Percentiles rank a stretch among this genome's conserved stretches.
These are phyloP conservation scores for Scomber scombrus DNA, from an alignment of 2,113 vertebrate genomes.

Conservation along the genomic window DNA sequence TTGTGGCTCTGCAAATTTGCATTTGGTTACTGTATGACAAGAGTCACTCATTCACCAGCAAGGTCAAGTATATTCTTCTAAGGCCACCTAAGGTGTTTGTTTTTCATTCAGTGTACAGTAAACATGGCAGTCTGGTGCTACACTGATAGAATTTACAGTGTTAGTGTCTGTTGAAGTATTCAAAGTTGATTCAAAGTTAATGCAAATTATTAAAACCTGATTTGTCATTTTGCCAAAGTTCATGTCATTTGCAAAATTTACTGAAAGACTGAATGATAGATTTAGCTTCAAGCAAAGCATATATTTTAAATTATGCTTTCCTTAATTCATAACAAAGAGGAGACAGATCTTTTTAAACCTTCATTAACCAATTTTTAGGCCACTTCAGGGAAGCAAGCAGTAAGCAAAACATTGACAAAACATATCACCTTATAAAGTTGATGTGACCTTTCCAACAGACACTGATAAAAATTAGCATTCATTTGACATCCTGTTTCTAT, in stretches of 20 bases:
- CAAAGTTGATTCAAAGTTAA: conserved; percentile 56
- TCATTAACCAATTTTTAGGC: neutral
- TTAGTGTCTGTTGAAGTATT: conserved; percentile 14
- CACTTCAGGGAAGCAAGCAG: neutral
- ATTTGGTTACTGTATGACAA: conserved; percentile 60
- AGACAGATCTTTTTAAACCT: neutral
- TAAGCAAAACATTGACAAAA: too few species aligned
- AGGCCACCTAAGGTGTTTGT: neutral
- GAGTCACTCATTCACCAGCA: conserved; percentile 67
- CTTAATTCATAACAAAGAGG: neutral
- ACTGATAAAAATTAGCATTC: neutral
- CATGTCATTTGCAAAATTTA: neutral
- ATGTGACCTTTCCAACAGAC: too few species aligned
- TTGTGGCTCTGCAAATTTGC: conserved; percentile 34
- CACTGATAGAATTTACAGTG: neutral
- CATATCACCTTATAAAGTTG: too few species aligned
- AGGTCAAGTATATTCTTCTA: conserved; percentile 46
- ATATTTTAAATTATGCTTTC: neutral
- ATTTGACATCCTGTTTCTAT: neutral
- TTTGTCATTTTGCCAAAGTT: too few species aligned
- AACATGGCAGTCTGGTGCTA: neutral
- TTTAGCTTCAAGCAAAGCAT: neutral
- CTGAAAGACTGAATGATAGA: neutral
- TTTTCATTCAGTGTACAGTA: conserved; percentile 5
- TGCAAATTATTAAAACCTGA: conserved; percentile 32